Base-by-base conservation (phyloP, 2,113 vertebrate species). In the Otus sunia region DNA sequence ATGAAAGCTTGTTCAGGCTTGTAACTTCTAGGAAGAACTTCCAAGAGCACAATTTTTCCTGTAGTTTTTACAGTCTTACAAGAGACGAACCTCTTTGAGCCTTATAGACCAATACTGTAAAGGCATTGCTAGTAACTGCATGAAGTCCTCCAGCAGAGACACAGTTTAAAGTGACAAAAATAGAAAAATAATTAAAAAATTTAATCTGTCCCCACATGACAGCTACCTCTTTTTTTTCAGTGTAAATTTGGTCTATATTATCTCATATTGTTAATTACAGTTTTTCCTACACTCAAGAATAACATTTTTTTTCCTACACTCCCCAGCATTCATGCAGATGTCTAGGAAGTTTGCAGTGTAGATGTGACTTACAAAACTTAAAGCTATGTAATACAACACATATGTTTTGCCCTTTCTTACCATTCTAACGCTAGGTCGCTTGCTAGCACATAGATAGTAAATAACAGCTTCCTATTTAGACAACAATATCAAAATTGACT, bases 311-410 rank as follows among this genome's bases (percentile, higher is more conserved):
- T 86, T 56, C 30, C n/a, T 62, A 79, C 19, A 32, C 17, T 60
- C 6, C 6, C 6, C 11, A 19, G 16, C 1, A 1, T 43, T 66
- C 37, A 32, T 1, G 2, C 16, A 71, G 45, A 50, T 59, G n/a
- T 66, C 58, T 63, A 67, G 49, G 74, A 91, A 84, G n/a, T 56
- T 76, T 43, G 7, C 16, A 26, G 4, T 26, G 2, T 49, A 69
- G 53, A 32, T 4, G 29, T 6, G 11, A 30, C 29, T 53, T 77
- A 50, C 1, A 4, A 78, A 62, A 53, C 9, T 25, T 53, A 32
- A 30, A 49, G 23, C 6, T 56, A 20, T 23, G 15, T 62, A 37
- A 74, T 25, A 32, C 2, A 74, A 53, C 6, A 26, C 2, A 15
- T 20, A 37, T 2, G 4, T 78, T 91, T 81, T 59, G 10, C 14